Evolutionary conservation across 2,113 vertebrate species (phyloP), one percentile per base, ranked within the genome.

Genomic region (Forbesichthys agassizii): DNA sequence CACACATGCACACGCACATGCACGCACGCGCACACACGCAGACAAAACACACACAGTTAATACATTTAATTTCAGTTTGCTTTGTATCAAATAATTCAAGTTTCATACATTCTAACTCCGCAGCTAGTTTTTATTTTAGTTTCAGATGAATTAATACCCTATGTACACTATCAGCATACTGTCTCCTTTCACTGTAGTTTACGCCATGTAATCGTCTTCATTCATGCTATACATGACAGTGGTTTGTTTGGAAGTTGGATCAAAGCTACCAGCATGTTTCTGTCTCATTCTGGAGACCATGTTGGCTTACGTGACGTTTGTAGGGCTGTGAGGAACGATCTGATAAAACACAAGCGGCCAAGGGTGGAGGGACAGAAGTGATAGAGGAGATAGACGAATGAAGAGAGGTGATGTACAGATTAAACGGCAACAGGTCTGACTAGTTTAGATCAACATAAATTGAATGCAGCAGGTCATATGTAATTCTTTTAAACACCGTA

Each of bases 251-350:
- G 73, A 73, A 63, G 74, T 12, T 0, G 78, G 69, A 73, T 86
- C 78, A 88, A 86, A 88, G 84, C 51, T 27, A 76, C 80, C 84
- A 73, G 84, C 78, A 86, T 84, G 73, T 59, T 77, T 61, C 27
- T 27, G 27, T 27, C 51, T 47, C 51, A 55, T 73, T 69, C 56
- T 1, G 36, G 64, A 47, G 3, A 71, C 82, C 82, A 78, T 59
- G 81, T 73, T 20, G 12, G 61, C 81, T 73, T 88, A 88, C 87
- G 87, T 88, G 87, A 80, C 81, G 87, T 79, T 83, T 70, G 78
- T 80, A 36, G n/a, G 11, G 80, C 75, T 8, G 5, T 49, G 68
- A 63, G 51, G 48, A 51, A 64, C 62, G 20, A 12, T 18, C 61
- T 64, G 62, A 64, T 64, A 49, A 64, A 49, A 64, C 11, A 48